phyloP scores from a whole-genome alignment of 2,797 vertebrate genomes.

The Spinus pinus region DNA sequence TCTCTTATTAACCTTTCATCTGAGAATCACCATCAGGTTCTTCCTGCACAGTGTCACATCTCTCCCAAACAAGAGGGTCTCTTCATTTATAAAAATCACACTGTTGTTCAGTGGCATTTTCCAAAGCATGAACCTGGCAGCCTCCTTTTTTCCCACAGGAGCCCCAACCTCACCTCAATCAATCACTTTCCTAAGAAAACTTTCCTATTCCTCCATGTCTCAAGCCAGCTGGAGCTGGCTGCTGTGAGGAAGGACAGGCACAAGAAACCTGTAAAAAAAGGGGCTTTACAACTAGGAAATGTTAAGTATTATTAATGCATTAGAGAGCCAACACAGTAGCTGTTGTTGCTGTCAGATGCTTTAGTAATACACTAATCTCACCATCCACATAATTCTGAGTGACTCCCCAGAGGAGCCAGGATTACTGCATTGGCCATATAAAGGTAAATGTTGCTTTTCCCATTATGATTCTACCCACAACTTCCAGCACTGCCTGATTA shows the following conservation, averaged over 20 bases:
- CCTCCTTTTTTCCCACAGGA: background rate
- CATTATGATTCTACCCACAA: conserved; percentile 32
- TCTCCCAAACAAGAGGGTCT: background rate
- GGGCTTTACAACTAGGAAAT: background rate
- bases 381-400: background rate
- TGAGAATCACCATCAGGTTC: background rate
- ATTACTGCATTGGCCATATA: background rate
- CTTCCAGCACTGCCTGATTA: conserved; percentile 25
- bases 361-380: background rate
- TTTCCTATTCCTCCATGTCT: background rate
- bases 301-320: background rate
- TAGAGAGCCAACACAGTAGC: background rate
- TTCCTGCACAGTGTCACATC: background rate
- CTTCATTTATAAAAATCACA: background rate
- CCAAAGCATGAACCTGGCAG: background rate
- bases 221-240: background rate
- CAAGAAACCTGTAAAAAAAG: background rate
- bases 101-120: background rate
- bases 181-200: background rate
- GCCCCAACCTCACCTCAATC: background rate
- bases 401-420: background rate
- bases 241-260: background rate
- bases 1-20: background rate
- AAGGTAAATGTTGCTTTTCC: conserved; percentile 4
- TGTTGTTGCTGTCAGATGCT: background rate